phyloP scores from a whole-genome alignment of 2,888 invertebrate genomes.

The Mechanitis mazaeus region DNA sequence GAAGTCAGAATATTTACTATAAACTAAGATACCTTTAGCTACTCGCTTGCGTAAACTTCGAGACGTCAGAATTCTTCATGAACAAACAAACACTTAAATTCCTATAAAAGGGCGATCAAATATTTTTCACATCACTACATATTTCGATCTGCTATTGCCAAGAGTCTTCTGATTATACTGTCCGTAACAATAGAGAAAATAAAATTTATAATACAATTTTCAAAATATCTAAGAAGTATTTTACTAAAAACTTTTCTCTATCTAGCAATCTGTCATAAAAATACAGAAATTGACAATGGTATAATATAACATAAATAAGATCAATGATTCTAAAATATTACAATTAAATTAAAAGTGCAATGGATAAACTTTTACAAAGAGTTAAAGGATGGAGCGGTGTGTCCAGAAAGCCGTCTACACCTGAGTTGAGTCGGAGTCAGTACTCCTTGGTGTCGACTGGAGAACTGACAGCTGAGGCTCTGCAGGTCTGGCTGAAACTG shows the following conservation, averaged over 20 bases:
- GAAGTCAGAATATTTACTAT: no score
- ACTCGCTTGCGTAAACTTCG: no score
- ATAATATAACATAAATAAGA: neutral
- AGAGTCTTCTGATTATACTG: no score
- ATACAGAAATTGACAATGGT: neutral
- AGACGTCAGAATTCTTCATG: no score
- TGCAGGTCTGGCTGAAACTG: constrained; percentile 80
- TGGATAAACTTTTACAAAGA: constrained; percentile 49
- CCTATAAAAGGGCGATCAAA: no score
- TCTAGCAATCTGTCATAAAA: constrained; percentile 2
- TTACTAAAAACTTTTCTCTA: neutral
- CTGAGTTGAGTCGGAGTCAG: constrained; percentile 66
- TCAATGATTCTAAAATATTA: neutral
- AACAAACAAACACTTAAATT: no score
- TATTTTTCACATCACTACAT: no score
- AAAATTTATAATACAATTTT: no score
- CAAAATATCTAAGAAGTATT: neutral
- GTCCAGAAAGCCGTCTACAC: constrained; percentile 50
- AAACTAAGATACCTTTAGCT: no score
- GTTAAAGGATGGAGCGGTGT: constrained; percentile 52
- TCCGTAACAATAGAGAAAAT: no score
- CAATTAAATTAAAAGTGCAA: constrained; percentile 25
- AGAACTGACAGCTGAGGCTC: constrained; percentile 76
- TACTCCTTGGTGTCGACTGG: constrained; percentile 68
- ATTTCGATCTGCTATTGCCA: no score